Evolutionary conservation across 2,797 vertebrate species (phyloP).

Genomic region (Myripristis jacobus): DNA sequence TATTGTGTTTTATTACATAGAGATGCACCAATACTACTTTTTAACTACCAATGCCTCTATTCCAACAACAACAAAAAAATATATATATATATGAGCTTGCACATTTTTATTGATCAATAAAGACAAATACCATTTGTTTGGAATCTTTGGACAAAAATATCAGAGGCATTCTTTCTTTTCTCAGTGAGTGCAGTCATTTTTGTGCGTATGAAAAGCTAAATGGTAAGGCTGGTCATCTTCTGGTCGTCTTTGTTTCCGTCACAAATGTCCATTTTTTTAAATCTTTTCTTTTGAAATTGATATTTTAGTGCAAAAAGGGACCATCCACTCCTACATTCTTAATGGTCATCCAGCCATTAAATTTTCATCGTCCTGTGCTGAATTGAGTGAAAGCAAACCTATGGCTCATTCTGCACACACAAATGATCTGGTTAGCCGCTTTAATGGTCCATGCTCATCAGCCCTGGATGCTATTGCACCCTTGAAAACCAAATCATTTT

Average conservation of each 20-base stretch:
- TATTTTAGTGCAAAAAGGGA: conserved; percentile 52
- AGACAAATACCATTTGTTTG: conserved; percentile 13
- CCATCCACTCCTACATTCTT: conserved; percentile 50
- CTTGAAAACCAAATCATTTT: conserved; percentile 62
- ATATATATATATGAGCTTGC: too few relatives aligned
- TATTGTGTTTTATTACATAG: conserved; percentile 56
- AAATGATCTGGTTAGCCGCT: conserved; percentile 65
- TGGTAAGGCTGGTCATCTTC: not conserved
- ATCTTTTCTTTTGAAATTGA: conserved; percentile 28
- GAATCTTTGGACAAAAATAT: conserved; percentile 20
- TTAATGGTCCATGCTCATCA: conserved; percentile 70
- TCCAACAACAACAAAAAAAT: conserved; percentile 27
- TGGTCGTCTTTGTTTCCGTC: conserved; percentile 17
- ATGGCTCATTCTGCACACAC: conserved; percentile 52
- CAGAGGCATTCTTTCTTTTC: not conserved
- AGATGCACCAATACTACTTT: conserved; percentile 41
- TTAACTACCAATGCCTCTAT: conserved; percentile 35
- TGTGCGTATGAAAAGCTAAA: not conserved
- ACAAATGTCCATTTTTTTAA: conserved; percentile 31
- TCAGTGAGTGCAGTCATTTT: conserved; percentile 25
- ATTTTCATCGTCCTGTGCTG: conserved; percentile 57
- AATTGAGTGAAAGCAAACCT: conserved; percentile 48
- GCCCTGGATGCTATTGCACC: conserved; percentile 36
- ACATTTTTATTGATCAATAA: not conserved
- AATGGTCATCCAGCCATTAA: conserved; percentile 57